Percentiles rank a stretch among this genome's conserved stretches.
These are phyloP conservation scores for Apaloderma vittatum DNA, from an alignment of 2,113 vertebrate species.

Conservation along the genomic window DNA sequence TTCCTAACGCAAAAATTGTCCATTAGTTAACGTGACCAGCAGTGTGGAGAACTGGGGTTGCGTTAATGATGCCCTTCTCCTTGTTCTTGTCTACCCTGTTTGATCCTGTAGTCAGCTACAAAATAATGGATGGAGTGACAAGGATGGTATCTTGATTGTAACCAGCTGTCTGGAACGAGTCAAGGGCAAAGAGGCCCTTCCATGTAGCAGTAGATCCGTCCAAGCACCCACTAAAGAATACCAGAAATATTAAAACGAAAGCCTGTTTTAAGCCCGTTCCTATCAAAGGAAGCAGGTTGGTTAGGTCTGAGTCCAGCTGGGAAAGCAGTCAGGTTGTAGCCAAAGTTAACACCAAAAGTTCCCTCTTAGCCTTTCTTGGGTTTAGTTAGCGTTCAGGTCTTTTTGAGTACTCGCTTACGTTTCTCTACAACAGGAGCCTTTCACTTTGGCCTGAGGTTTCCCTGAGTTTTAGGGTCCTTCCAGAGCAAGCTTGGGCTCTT, in stretches of 20 bases:
- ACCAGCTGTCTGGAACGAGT: conserved; percentile 81
- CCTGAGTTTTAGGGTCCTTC: background rate
- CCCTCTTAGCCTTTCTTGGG: background rate
- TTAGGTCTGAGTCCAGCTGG: conserved; percentile 25
- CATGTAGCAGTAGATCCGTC: background rate
- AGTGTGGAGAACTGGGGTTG: conserved; percentile 55
- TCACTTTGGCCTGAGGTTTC: background rate
- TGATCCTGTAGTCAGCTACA: conserved; percentile 78
- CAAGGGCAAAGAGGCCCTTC: conserved; percentile 59
- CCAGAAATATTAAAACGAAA: conserved; percentile 38
- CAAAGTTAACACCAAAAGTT: conserved; percentile 20
- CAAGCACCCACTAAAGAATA: conserved; percentile 51
- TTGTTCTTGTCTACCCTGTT: conserved; percentile 71
- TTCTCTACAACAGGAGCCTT: background rate
- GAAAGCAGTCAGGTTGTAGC: conserved; percentile 25
- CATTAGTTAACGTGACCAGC: conserved; percentile 54
- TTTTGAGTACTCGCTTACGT: background rate
- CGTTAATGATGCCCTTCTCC: conserved; percentile 67
- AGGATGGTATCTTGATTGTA: conserved; percentile 80
- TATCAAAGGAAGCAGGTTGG: conserved; percentile 16
- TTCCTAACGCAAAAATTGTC: background rate
- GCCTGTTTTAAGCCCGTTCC: background rate
- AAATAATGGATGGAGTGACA: conserved; percentile 82
- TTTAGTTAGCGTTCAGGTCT: background rate
- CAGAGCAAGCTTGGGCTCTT: background rate